These are phyloP conservation scores for Ascidia mentula DNA, from an alignment of 23 tunicate genomes.

Conservation along the genomic window DNA sequence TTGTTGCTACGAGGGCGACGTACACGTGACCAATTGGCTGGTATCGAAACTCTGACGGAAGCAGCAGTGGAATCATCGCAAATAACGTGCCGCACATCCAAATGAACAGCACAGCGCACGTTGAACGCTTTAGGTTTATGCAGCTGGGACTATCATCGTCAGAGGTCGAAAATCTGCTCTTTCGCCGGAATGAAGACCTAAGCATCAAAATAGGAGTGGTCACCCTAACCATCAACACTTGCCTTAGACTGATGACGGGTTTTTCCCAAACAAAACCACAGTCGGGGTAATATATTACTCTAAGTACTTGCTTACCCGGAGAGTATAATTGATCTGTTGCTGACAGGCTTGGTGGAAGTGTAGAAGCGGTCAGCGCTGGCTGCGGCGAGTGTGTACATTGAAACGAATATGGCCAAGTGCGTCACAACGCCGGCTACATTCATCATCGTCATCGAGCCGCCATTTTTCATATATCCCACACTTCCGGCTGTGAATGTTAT, in stretches of 20 bases:
- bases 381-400: slow-evolving; percentile 79
- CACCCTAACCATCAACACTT: no score
- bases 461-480: background rate
- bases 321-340: slow-evolving; percentile 22
- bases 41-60: slow-evolving; percentile 14
- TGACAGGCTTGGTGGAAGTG: slow-evolving; percentile 61
- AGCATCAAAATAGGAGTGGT: no score
- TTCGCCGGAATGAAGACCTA: slow-evolving; percentile 34
- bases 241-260: no score
- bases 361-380: slow-evolving; percentile 85
- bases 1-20: slow-evolving; percentile 35
- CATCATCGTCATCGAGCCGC: background rate
- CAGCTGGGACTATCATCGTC: background rate
- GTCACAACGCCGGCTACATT: slow-evolving; percentile 39
- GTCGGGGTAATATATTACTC: no score
- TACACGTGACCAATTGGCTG: slow-evolving; percentile 66
- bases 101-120: slow-evolving; percentile 41
- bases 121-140: slow-evolving; percentile 42
- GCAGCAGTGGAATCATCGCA: slow-evolving; percentile 35
- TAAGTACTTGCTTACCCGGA: slow-evolving; percentile 38
- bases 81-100: slow-evolving; percentile 54
- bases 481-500: background rate
- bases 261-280: no score
- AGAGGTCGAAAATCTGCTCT: background rate
- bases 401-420: slow-evolving; percentile 50